A percentile compares a stretch with the other conserved stretches of the same genome.
Evolutionary conservation across 64 coral and sea anemone genomes (phyloP).

Genomic region (Dendronephthya gigantea): DNA sequence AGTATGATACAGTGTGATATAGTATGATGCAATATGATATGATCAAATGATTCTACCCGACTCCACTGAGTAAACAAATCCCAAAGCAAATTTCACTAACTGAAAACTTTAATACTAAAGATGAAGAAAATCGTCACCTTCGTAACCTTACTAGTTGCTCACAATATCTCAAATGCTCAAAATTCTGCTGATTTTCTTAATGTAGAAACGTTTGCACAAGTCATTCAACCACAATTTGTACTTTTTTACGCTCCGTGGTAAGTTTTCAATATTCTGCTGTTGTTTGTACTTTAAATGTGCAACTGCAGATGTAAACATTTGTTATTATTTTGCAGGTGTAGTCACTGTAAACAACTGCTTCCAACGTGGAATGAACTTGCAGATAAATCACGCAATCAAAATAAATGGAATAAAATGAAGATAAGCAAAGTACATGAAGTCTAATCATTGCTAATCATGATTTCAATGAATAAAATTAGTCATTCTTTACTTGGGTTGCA

Average conservation of each 20-base stretch:
- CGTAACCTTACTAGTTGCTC: not conserved
- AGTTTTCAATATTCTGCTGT: not conserved
- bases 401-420: not conserved
- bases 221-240: not conserved
- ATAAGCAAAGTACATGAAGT: not conserved
- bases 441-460: not conserved
- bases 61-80: not conserved
- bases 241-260: conserved; percentile 3
- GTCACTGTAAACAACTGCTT: not conserved
- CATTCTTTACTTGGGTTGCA: not conserved
- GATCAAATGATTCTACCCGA: not conserved
- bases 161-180: not conserved
- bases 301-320: not conserved
- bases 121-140: no score
- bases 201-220: not conserved
- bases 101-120: not conserved
- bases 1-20: not conserved
- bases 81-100: not conserved
- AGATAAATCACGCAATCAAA: not conserved
- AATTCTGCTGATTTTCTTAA: not conserved
- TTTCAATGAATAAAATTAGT: not conserved
- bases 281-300: no score
- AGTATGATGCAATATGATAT: not conserved
- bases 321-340: not conserved
- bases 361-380: not conserved